Evolutionary conservation across 2,797 vertebrate species (phyloP), one percentile per base, ranked within the genome.

Genomic region (Myoxocephalus aenaeus): DNA sequence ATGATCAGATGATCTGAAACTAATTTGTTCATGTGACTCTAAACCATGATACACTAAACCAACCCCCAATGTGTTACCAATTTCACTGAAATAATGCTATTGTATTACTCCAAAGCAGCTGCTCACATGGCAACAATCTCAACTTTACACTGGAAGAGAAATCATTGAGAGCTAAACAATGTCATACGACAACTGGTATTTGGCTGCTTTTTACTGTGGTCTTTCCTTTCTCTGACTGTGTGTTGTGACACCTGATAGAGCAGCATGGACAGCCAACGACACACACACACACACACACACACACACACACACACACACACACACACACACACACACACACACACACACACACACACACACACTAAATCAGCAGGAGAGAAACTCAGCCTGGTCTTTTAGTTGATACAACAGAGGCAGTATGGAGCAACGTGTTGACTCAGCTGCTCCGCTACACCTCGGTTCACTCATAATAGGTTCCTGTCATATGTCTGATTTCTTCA

Each of bases 381-480:
- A 73, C 80, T 80, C 83, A 83, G 72, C 77, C 77, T 81, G 1
- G 51, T 79, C 75, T 83, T 70, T 84, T 84, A 61, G 85, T 84
- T 88, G 79, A 89, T 84, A 87, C 77, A 92, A 72, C 87, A 84
- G 82, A 78, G 81, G 65, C 73, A 34, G 74, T 71, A 46, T 86
- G 86, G 80, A 89, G 87, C 85, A 83, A 84, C 7, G 65, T 93
- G 91, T 93, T 94, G 89, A 87, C 87, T 87, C 93, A 94, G 92
- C 93, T 94, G 93, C 75, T 87, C 70, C 36, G 78, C 32, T 66
- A 81, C 86, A 77, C 69, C 75, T 88, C 70, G 4, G 40, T 76
- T 83, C 71, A 34, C 79, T 79, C 54, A 29, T 53, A 42, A 79
- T 57, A 17, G 17, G 22, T 54, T 78, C 70, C 74, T 65, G 69